These are phyloP conservation scores for Drosophila neonasuta DNA, from an alignment of 2,888 invertebrate genomes.

Conservation along the genomic window DNA sequence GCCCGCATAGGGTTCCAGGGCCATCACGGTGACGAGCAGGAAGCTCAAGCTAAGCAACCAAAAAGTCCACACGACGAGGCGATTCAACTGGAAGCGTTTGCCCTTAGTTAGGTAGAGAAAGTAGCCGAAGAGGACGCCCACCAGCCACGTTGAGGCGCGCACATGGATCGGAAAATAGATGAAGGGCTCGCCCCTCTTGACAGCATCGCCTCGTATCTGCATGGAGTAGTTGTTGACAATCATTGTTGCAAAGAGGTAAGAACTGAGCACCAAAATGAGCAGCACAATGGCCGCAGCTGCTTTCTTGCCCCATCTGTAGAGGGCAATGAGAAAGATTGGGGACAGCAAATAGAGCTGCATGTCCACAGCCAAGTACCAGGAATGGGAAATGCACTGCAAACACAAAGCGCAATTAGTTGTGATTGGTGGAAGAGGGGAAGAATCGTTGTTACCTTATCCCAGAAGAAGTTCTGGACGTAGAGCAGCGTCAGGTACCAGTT, in stretches of 20 bases:
- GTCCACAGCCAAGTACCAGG: constrained; percentile 85
- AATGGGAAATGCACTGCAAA: constrained; percentile 82
- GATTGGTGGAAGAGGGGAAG: not conserved
- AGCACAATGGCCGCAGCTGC: constrained; percentile 50
- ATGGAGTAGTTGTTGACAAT: constrained; percentile 54
- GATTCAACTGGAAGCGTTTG: constrained; percentile 45
- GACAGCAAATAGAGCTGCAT: constrained; percentile 84
- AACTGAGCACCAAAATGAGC: constrained; percentile 59
- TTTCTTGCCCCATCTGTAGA: constrained; percentile 79
- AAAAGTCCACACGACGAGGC: constrained; percentile 38
- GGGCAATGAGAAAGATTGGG: constrained; percentile 83
- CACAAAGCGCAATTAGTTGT: no score
- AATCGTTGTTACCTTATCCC: constrained; percentile 58
- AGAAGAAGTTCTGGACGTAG: constrained; percentile 82
- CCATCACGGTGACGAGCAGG: constrained; percentile 53
- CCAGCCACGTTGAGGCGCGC: constrained; percentile 72
- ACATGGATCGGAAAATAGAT: constrained; percentile 68
- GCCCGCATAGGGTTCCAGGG: constrained; percentile 50
- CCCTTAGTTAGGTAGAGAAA: constrained; percentile 59
- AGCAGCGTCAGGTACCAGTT: constrained; percentile 82
- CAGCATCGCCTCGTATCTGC: constrained; percentile 30
- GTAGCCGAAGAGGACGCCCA: constrained; percentile 73
- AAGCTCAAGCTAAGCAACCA: constrained; percentile 39
- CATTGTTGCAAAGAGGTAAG: constrained; percentile 58
- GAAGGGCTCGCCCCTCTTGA: constrained; percentile 2